Conservation (phyloP, 2,113 vertebrate genomes). For the Rhagologus leucostigma region DNA sequence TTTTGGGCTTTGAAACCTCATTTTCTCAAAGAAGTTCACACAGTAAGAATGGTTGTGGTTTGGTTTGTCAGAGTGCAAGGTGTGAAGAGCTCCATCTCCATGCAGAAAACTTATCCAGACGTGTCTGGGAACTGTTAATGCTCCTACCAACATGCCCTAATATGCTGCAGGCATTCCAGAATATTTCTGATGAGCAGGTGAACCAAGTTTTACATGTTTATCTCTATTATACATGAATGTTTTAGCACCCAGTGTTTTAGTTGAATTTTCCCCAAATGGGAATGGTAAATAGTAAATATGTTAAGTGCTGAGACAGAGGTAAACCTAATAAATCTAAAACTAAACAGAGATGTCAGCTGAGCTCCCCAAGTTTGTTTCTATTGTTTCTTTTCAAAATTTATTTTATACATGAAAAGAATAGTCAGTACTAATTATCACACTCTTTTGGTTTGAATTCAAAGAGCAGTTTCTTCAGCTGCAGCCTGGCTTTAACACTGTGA, state of each 20-base stretch:
- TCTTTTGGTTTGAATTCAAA: not conserved
- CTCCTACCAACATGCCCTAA: slow-evolving; percentile 96
- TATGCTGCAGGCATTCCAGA: slow-evolving; percentile 98
- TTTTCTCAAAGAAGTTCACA: not conserved
- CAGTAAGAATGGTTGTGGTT: not conserved
- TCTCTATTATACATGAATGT: not conserved
- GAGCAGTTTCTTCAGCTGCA: not conserved
- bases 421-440: not conserved
- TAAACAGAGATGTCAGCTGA: not conserved
- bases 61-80: slow-evolving; percentile 79
- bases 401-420: not conserved
- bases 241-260: not conserved
- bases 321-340: not conserved
- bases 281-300: not conserved
- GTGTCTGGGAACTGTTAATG: slow-evolving; percentile 98
- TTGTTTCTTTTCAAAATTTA: not conserved
- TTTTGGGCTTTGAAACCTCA: not conserved
- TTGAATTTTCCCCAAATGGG: not conserved
- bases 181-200: slow-evolving; percentile 94
- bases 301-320: not conserved
- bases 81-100: slow-evolving; percentile 98
- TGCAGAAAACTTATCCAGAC: slow-evolving; percentile 94
- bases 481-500: not conserved
- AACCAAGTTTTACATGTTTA: not conserved
- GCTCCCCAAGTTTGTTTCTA: not conserved